These are phyloP conservation scores for Ramphastos sulfuratus DNA, from an alignment of 2,113 vertebrate genomes.

Conservation along the genomic window DNA sequence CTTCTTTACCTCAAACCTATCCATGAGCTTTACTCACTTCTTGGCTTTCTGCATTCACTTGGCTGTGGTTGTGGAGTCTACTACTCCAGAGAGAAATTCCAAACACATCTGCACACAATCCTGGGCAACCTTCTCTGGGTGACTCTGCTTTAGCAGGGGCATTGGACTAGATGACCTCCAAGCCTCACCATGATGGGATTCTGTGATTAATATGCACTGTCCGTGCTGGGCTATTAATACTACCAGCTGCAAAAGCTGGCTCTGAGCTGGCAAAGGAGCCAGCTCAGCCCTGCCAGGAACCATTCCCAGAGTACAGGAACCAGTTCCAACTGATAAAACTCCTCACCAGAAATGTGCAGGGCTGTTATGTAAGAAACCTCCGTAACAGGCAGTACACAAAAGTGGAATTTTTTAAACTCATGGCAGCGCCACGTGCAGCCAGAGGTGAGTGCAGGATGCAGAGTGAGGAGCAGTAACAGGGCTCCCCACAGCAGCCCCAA, in stretches of 20 bases:
- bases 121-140: background rate
- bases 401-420: background rate
- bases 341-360: slow-evolving; percentile 6
- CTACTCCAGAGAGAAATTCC: no score
- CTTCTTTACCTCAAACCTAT: background rate
- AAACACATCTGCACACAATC: no score
- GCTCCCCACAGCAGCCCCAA: background rate
- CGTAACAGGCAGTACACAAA: background rate
- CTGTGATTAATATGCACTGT: background rate
- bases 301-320: background rate
- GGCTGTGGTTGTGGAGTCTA: background rate
- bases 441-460: background rate
- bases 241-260: background rate
- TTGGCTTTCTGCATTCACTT: background rate
- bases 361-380: background rate
- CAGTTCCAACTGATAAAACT: background rate
- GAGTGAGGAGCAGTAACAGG: background rate
- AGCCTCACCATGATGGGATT: background rate
- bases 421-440: background rate
- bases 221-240: background rate
- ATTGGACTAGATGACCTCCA: no score
- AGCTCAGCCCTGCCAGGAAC: background rate
- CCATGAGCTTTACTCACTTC: background rate
- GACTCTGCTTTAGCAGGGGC: background rate
- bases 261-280: background rate